Base-by-base conservation (phyloP, 64 coral and sea anemone genomes). In the Pachyseris speciosa region DNA sequence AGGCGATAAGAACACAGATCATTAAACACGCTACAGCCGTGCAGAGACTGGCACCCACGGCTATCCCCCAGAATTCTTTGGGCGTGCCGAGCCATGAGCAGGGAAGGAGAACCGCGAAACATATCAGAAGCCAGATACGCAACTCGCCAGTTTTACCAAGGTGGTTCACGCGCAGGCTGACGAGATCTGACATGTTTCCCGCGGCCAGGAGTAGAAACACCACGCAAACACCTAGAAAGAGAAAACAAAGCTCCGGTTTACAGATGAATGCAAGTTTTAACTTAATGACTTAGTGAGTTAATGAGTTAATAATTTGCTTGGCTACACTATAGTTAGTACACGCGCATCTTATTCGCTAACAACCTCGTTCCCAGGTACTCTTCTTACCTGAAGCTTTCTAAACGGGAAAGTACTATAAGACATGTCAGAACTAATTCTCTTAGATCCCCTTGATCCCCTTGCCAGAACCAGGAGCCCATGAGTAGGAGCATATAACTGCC, bases 1-100 rank as follows among this genome's bases (percentile, higher is more conserved):
- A 79, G 7, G 37, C 92, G 73, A 98, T 94, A 32, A 75, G 67
- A 15, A 92, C 88, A 17, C 89, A 88, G 16, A 94, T 98, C 39
- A 98, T 39, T 1, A 98, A 24, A 88, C 96, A 98, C 4, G 96
- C 96, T 33, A 92, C 45, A 29, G 96, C 89, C 8, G 96, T 98
- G 16, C 92, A 92, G 2, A 91, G 12, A 58, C 92, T 98, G 7
- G 96, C 96, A 11, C 92, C 84, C 28, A 98, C 72, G 1, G 96
- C 96, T 39, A 98, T 94, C 36, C 83, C 88, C 96, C 96, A 98
- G 70, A 98, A 98, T 39, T 98, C 92, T 69, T 92, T 98, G 15
- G 96, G 96, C 49, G 96, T 98, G 7, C 96, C 92, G 5, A 98
- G 84, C 96, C 96, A 98, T 2, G 96, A 84, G 36, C 91, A 84